These are phyloP conservation scores for Trochalopteron elliotii DNA, from an alignment of 2,113 vertebrate species.

Conservation along the genomic window DNA sequence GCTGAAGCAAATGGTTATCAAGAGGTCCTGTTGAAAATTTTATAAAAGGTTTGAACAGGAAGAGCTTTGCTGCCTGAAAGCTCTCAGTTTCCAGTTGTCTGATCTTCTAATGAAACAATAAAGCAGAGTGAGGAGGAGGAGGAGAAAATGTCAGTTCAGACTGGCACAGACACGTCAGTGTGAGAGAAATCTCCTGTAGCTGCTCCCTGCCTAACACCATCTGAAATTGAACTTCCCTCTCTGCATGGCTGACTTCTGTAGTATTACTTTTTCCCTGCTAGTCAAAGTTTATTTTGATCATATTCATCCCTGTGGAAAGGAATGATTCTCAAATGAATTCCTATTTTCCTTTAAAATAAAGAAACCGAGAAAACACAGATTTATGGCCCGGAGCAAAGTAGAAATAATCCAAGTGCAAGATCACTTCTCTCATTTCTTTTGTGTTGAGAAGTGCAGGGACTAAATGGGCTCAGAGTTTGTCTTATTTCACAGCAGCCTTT, in stretches of 20 bases:
- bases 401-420: background rate
- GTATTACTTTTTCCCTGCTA: background rate
- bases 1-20: background rate
- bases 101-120: background rate
- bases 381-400: accelerated
- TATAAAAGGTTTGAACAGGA: background rate
- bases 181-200: background rate
- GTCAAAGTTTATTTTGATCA: background rate
- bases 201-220: background rate
- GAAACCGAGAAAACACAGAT: background rate
- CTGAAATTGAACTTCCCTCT: background rate
- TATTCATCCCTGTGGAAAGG: background rate
- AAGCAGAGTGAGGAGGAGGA: background rate
- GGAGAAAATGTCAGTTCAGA: background rate
- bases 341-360: background rate
- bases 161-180: accelerated
- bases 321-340: background rate
- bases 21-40: background rate
- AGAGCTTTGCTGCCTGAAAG: background rate
- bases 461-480: background rate
- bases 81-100: background rate
- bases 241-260: background rate
- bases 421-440: background rate
- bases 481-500: background rate
- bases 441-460: background rate